Percentiles rank a stretch among this genome's conserved stretches.
Evolutionary conservation across 2,113 vertebrate species (phyloP).

Genomic region (Dryoscopus gambensis): DNA sequence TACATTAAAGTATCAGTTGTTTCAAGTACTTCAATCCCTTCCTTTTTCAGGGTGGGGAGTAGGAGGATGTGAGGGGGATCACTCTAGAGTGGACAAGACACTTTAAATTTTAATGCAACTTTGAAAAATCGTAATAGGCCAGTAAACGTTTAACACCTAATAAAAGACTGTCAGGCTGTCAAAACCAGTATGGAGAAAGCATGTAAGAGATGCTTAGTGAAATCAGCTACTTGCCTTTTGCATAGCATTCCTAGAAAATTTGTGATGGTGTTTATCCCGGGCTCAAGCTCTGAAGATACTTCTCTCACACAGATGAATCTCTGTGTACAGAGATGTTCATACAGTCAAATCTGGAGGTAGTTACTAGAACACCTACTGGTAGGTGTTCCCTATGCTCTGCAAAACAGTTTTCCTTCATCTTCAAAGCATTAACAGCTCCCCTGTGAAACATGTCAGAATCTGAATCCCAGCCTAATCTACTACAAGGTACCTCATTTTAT

Average conservation of each 20-base stretch:
- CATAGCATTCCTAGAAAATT: not conserved
- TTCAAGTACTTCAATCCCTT: not conserved
- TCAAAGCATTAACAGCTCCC: not conserved
- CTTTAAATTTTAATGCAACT: not conserved
- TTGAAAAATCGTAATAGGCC: not conserved
- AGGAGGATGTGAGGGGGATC: not conserved
- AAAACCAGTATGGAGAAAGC: not conserved
- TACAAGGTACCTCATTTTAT: not conserved
- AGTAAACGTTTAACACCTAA: not conserved
- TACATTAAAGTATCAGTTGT: not conserved
- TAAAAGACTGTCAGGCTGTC: not conserved
- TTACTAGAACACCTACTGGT: not conserved
- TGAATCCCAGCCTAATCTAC: not conserved
- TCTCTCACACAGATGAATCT: not conserved
- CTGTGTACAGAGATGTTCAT: rapidly evolving
- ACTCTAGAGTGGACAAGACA: not conserved
- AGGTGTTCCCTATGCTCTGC: not conserved
- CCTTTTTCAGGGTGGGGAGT: not conserved
- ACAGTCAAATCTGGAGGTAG: not conserved
- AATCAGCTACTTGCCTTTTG: not conserved
- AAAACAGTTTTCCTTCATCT: not conserved
- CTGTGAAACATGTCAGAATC: not conserved
- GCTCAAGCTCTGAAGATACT: not conserved
- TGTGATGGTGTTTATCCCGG: not conserved
- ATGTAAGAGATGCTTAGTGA: not conserved